Percentiles rank a stretch among this genome's conserved stretches.
Conservation (phyloP, 2,113 vertebrate species). For the Tyto alba region DNA sequence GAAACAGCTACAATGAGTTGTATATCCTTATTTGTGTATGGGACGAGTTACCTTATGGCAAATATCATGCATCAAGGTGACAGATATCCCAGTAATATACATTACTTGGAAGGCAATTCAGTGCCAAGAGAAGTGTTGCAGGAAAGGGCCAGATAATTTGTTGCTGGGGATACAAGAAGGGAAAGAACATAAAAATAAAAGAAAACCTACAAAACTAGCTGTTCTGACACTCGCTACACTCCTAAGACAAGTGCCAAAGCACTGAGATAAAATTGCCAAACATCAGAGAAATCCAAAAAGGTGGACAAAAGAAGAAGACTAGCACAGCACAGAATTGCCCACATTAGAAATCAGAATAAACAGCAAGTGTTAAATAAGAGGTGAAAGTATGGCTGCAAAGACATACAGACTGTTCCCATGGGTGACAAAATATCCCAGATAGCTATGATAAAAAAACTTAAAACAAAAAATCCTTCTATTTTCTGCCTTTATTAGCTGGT, state of each 20-base stretch:
- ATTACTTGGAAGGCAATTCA: background rate
- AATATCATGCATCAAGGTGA: background rate
- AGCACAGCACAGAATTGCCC: background rate
- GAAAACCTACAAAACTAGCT: background rate
- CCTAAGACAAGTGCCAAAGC: background rate
- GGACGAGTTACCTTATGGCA: background rate
- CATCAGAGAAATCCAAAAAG: background rate
- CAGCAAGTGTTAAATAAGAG: background rate
- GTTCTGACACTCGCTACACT: background rate
- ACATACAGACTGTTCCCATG: background rate
- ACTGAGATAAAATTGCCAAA: background rate
- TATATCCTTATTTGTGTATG: background rate
- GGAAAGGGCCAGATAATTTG: background rate
- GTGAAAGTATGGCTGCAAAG: background rate
- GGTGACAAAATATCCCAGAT: background rate
- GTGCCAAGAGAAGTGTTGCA: background rate
- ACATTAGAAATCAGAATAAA: background rate
- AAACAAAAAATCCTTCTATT: background rate
- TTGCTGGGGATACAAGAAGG: background rate
- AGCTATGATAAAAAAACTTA: background rate
- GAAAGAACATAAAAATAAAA: background rate
- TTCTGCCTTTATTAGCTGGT: background rate
- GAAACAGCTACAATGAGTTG: background rate
- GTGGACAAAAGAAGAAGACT: background rate
- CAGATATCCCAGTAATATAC: background rate